Conservation (phyloP, 2,888 invertebrate genomes). For the Spilarctia lutea region DNA sequence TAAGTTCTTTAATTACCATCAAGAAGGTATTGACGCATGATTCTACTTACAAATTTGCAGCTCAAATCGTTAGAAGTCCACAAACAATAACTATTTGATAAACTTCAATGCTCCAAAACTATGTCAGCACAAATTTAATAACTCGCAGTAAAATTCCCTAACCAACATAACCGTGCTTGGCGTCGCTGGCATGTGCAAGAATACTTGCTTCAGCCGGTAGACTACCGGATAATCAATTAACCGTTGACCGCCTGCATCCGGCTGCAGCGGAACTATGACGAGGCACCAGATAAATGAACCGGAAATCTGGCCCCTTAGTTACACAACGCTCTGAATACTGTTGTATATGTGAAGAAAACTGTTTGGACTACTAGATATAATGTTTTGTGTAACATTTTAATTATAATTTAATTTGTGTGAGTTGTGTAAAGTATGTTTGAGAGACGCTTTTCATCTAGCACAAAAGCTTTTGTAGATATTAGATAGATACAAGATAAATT, state of each 20-base stretch:
- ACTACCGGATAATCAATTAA: constrained; percentile 83
- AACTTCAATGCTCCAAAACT: constrained; percentile 22
- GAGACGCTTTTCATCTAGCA: background rate
- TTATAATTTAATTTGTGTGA: background rate
- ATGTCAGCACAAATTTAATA: constrained; percentile 34
- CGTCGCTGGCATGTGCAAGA: constrained; percentile 29
- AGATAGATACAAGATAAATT: too few relatives aligned
- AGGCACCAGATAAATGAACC: constrained; percentile 76
- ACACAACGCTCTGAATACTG: constrained; percentile 31
- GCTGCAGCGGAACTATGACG: constrained; percentile 79
- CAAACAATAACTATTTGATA: background rate
- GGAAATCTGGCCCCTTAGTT: constrained; percentile 66
- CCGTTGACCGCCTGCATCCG: constrained; percentile 82
- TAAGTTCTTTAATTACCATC: background rate
- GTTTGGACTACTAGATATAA: background rate
- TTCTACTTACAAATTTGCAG: background rate
- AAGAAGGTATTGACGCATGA: background rate
- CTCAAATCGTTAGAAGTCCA: background rate
- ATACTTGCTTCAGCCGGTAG: constrained; percentile 54
- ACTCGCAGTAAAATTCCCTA: constrained; percentile 32
- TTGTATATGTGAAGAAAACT: constrained; percentile 13
- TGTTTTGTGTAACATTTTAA: background rate
- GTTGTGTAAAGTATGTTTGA: background rate
- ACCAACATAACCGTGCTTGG: constrained; percentile 41
- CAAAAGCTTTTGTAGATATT: background rate